Evolutionary conservation across 2,888 invertebrate genomes (phyloP).

Genomic region (Epinotia nisella): DNA sequence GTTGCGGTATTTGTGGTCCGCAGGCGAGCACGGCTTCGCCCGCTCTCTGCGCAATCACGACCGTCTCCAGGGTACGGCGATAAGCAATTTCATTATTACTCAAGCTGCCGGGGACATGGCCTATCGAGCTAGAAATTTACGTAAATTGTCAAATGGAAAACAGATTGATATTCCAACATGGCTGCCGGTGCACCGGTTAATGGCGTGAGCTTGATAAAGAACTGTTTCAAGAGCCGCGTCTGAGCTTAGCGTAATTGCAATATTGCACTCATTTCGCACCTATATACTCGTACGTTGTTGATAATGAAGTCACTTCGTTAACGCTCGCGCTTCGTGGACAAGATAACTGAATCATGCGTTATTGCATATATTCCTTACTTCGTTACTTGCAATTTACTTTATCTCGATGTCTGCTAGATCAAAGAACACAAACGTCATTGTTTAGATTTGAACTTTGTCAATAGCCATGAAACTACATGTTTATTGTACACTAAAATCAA

Average conservation of each 20-base stretch:
- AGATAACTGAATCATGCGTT: slow-evolving; percentile 24
- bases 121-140: slow-evolving; percentile 34
- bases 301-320: slow-evolving; percentile 33
- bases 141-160: slow-evolving; percentile 35
- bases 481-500: slow-evolving; percentile 32
- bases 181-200: slow-evolving; percentile 8
- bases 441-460: slow-evolving; percentile 24
- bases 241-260: slow-evolving; percentile 16
- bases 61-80: slow-evolving; percentile 46
- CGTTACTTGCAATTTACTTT: slow-evolving; percentile 26
- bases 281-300: neutral
- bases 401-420: neutral
- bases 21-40: slow-evolving; percentile 60
- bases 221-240: slow-evolving; percentile 6
- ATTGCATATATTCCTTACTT: slow-evolving; percentile 14
- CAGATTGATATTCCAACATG: slow-evolving; percentile 36
- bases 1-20: slow-evolving; percentile 59
- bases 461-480: slow-evolving; percentile 26
- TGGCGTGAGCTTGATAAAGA: slow-evolving; percentile 11
- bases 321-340: slow-evolving; percentile 23
- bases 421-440: slow-evolving; percentile 16
- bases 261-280: slow-evolving; percentile 19
- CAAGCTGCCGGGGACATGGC: slow-evolving; percentile 39
- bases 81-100: slow-evolving; percentile 45
- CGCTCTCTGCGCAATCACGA: slow-evolving; percentile 46